Evolutionary conservation across 2,888 invertebrate species (phyloP).

Genomic region (Bombylius major): DNA sequence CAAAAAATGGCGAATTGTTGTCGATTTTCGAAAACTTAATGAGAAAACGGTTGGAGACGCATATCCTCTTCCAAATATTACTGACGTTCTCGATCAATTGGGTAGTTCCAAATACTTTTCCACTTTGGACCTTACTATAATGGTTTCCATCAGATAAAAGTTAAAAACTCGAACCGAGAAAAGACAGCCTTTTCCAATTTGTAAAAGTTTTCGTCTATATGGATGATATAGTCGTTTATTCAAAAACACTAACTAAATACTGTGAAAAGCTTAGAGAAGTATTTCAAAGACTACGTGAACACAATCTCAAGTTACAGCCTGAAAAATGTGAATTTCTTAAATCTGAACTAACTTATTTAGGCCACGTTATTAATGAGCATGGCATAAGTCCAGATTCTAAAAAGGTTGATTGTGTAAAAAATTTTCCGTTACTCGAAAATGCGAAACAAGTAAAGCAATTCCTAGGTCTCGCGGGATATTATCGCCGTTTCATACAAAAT

Average conservation of each 20-base stretch:
- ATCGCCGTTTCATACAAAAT: conserved; percentile 8
- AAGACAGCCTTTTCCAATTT: conserved; percentile 20
- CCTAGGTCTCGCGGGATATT: conserved; percentile 16
- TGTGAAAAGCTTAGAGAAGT: conserved; percentile 15
- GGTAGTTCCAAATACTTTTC: not conserved
- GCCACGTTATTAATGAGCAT: conserved; percentile 21
- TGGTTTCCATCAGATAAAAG: not conserved
- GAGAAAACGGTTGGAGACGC: not conserved
- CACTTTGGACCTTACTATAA: not conserved
- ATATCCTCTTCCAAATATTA: not conserved
- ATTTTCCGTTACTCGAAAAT: conserved; percentile 11
- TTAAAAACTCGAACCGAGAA: not conserved
- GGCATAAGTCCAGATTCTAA: conserved; percentile 12
- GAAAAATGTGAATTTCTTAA: conserved; percentile 17
- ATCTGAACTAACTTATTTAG: conserved; percentile 14
- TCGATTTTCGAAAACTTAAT: not conserved
- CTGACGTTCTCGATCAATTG: not conserved
- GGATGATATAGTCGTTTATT: conserved; percentile 26
- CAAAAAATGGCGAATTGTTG: not conserved
- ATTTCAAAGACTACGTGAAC: conserved; percentile 14
- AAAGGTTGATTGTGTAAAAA: conserved; percentile 1
- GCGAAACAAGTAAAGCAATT: conserved; percentile 17
- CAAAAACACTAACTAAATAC: conserved; percentile 19
- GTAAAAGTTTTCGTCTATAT: conserved; percentile 20
- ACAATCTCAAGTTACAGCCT: conserved; percentile 18